A percentile compares a stretch with the other conserved stretches of the same genome.
Conservation (phyloP, 53 echinoderm and acorn worm species). For the Echinarachnius parma region DNA sequence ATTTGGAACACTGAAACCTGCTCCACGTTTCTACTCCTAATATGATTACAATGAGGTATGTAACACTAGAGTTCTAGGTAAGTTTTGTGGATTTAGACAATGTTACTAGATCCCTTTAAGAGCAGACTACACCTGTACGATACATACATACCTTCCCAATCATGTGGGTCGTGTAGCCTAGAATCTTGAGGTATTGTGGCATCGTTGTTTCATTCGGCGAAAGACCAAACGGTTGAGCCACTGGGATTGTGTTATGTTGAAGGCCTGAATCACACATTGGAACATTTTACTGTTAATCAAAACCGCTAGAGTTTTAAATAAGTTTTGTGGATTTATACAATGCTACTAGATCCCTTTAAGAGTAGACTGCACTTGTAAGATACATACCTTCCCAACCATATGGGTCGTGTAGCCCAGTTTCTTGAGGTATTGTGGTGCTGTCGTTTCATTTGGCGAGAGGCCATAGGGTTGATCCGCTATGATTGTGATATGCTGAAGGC, state of each 20-base stretch:
- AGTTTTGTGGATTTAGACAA: no score
- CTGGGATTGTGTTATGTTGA: constrained; percentile 58
- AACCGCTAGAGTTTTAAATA: no score
- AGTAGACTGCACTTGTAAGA: not conserved
- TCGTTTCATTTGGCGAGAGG: constrained; percentile 66
- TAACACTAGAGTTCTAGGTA: no score
- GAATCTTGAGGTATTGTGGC: constrained; percentile 53
- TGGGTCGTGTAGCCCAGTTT: constrained; percentile 72
- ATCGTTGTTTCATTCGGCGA: constrained; percentile 75
- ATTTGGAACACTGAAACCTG: no score
- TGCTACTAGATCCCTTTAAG: no score
- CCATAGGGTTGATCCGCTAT: constrained; percentile 66
- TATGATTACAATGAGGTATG: no score
- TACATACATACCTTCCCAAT: constrained; percentile 68
- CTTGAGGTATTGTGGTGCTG: constrained; percentile 65
- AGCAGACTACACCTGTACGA: no score
- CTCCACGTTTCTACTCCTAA: no score
- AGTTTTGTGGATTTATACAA: no score
- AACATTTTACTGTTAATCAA: no score
- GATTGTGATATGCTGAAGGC: constrained; percentile 71
- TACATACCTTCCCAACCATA: constrained; percentile 70
- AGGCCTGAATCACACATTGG: constrained; percentile 57
- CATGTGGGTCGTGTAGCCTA: no score
- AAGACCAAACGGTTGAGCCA: constrained; percentile 60
- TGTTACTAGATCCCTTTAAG: no score